phyloP scores from a whole-genome alignment of 2,797 vertebrate species.

The Mionectes olivaceus region DNA sequence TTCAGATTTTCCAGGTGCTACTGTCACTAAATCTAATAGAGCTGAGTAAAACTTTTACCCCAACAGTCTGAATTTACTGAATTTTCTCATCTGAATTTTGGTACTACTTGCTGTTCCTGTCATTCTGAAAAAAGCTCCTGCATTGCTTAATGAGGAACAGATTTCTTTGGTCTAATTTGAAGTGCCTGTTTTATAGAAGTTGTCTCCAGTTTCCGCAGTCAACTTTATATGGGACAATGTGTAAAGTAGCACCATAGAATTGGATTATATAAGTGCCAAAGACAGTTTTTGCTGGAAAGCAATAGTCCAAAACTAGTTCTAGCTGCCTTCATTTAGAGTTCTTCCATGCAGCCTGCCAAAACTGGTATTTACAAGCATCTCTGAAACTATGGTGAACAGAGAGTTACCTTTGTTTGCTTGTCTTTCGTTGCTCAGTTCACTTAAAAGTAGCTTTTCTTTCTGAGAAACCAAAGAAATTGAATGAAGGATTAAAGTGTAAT shows the following conservation, averaged over 20 bases:
- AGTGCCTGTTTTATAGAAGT: slow-evolving; percentile 23
- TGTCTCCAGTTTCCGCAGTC: neutral
- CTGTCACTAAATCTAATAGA: neutral
- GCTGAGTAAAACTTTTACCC: neutral
- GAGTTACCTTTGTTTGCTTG: slow-evolving; percentile 10
- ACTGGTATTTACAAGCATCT: slow-evolving; percentile 11
- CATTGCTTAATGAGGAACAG: neutral
- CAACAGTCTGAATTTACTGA: neutral
- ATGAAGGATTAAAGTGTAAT: neutral
- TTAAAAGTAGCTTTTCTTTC: slow-evolving; percentile 1
- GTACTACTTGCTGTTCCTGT: neutral
- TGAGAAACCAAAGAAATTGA: slow-evolving; percentile 40
- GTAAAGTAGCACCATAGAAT: slow-evolving; percentile 26
- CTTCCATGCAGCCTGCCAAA: neutral
- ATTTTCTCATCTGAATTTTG: neutral
- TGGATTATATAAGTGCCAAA: slow-evolving; percentile 12
- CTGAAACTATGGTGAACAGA: neutral
- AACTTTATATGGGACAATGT: neutral
- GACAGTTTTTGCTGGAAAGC: slow-evolving; percentile 24
- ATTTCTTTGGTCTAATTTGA: neutral
- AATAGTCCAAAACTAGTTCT: slow-evolving; percentile 31
- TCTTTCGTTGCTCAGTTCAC: neutral
- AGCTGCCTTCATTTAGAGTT: slow-evolving; percentile 23
- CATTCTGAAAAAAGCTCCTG: neutral
- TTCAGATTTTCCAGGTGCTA: slow-evolving; percentile 16